Evolutionary conservation across 2,888 invertebrate genomes (phyloP).

Genomic region (Kuschelorhynchus macadamiae): DNA sequence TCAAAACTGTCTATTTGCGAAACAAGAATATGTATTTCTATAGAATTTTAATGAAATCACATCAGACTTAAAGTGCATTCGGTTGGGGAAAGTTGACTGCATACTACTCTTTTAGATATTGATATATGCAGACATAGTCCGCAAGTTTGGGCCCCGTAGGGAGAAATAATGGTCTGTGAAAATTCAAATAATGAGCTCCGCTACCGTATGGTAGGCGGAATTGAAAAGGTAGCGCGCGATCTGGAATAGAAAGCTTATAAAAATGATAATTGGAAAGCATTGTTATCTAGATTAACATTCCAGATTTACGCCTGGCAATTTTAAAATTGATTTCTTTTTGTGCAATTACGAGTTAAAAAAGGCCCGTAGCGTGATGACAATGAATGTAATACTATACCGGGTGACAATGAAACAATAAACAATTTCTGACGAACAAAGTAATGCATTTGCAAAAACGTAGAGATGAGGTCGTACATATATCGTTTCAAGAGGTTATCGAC

Average conservation of each 20-base stretch:
- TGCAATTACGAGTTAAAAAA: no score
- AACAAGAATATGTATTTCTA: not conserved
- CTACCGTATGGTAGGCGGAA: conserved; percentile 33
- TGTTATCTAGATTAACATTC: conserved; percentile 10
- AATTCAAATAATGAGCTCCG: conserved; percentile 40
- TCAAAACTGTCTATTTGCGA: not conserved
- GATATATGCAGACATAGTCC: conserved; percentile 39
- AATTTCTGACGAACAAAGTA: no score
- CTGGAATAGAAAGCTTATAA: conserved; percentile 36
- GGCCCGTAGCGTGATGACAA: no score
- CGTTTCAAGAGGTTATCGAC: no score
- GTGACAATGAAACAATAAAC: no score
- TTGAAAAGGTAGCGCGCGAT: conserved; percentile 33
- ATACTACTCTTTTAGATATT: conserved; percentile 34
- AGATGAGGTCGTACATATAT: no score
- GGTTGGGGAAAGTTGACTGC: conserved; percentile 15
- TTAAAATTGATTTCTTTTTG: no score
- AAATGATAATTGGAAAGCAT: conserved; percentile 32
- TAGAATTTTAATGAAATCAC: conserved; percentile 17
- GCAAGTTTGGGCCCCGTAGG: conserved; percentile 30
- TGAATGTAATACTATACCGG: no score
- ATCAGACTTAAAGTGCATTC: conserved; percentile 11
- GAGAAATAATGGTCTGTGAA: conserved; percentile 40
- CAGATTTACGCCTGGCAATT: not conserved
- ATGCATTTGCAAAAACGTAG: no score